These are phyloP conservation scores for Amiota communis DNA, from an alignment of 2,888 invertebrate genomes.

Conservation along the genomic window DNA sequence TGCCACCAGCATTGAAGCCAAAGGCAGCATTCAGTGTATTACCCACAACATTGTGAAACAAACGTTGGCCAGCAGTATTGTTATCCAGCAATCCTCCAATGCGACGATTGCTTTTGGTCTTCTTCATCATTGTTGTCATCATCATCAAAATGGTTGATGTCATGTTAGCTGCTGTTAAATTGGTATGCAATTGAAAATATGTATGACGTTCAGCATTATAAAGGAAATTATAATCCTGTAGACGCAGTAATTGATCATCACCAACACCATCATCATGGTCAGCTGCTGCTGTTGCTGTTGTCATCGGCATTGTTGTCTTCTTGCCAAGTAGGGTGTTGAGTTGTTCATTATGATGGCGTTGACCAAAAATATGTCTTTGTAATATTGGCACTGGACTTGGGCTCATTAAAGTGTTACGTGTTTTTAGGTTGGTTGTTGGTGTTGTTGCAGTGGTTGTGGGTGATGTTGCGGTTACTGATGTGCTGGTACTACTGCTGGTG, in stretches of 20 bases:
- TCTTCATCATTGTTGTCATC: constrained; percentile 16
- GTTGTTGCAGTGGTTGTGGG: constrained; percentile 30
- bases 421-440: constrained; percentile 27
- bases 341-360: constrained; percentile 12
- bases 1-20: constrained; percentile 52
- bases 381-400: constrained; percentile 50
- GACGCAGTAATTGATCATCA: constrained; percentile 56
- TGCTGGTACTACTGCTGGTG: constrained; percentile 24
- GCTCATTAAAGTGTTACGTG: constrained; percentile 49
- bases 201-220: constrained; percentile 68
- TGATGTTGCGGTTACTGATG: background rate
- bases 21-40: constrained; percentile 61
- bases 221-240: constrained; percentile 65
- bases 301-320: constrained; percentile 25
- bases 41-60: constrained; percentile 59
- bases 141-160: constrained; percentile 20
- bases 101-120: constrained; percentile 6
- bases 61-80: constrained; percentile 37
- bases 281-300: constrained; percentile 37
- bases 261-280: constrained; percentile 34
- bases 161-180: constrained; percentile 20
- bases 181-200: constrained; percentile 63
- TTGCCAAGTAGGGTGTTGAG: constrained; percentile 10
- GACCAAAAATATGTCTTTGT: constrained; percentile 43
- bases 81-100: background rate